Base-by-base conservation (phyloP, 2,113 vertebrate species). In the Cettia cetti region DNA sequence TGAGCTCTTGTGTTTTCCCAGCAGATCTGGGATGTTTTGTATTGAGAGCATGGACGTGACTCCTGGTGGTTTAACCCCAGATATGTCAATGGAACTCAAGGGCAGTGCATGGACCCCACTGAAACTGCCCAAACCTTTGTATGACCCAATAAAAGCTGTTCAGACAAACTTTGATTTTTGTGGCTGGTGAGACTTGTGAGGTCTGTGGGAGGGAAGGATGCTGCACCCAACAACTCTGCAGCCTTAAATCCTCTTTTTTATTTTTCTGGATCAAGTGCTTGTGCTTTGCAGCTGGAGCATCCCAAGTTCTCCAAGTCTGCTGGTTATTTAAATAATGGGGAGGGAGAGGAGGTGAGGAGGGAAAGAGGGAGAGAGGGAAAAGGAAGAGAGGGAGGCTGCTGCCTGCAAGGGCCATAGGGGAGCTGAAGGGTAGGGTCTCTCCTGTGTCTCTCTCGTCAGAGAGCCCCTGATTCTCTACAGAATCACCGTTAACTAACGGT, bases 31-130 rank as follows among this genome's bases (percentile, higher is more conserved):
- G n/a, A 37, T 50, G 28, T n/a, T 68, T 68, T n/a, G 28, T 26
- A 1, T 15, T 1, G 30, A 50, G 10, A 79, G 9, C 19, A 10
- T 2, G 52, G 72, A 10, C 0, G 0, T 10, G 26, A 26, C 39
- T 85, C 28, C 33, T 9, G 18, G 21, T 5, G 31, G 16, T 45
- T 72, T 28, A 79, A 64, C 30, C 35, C 33, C 54, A 49, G 30
- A 18, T 7, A 1, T 6, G 5, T 13, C 17, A 11, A 20, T 33
- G 50, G 66, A 76, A 50, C 12, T 19, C 8, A 7, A 11, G 30
- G 8, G 11, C 26, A 2, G 22, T 12, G 15, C 35, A 10, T 5
- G 28, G 13, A 16, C 20, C 14, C 31, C 15, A 1, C 33, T 66
- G 39, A 14, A 17, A 15, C 20, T n/a, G 21, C 40, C 50, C n/a